Evolutionary conservation across 2,113 vertebrate genomes (phyloP).

Genomic region (Haliaeetus leucogaster): DNA sequence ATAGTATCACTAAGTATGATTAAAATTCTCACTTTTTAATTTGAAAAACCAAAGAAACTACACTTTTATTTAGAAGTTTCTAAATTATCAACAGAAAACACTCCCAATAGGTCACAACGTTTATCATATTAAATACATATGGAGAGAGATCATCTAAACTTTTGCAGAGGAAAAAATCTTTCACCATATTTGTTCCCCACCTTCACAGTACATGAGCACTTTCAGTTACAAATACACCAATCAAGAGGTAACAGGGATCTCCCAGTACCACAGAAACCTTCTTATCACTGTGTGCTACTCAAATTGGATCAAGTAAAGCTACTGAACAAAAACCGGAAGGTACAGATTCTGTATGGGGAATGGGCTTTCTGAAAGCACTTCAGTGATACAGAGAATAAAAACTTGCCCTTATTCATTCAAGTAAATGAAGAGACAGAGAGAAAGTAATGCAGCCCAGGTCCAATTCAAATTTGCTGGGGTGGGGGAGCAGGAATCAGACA

Average conservation of each 20-base stretch:
- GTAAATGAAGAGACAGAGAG: neutral
- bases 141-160: neutral
- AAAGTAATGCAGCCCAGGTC: neutral
- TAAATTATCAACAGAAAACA: neutral
- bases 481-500: neutral
- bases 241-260: neutral
- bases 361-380: neutral
- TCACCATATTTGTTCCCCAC: neutral
- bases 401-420: neutral
- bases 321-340: neutral
- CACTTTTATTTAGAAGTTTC: neutral
- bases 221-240: neutral
- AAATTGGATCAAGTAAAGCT: neutral
- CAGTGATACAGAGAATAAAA: neutral
- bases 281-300: neutral
- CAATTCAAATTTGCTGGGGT: neutral
- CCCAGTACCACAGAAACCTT: neutral
- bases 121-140: neutral
- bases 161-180: neutral
- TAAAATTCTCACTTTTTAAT: neutral
- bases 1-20: neutral
- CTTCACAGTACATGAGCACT: neutral
- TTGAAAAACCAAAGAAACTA: neutral
- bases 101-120: neutral
- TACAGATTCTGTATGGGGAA: neutral